Evolutionary conservation across 2,113 vertebrate genomes (phyloP), one percentile per base, ranked within the genome.

Genomic region (Propithecus coquereli): DNA sequence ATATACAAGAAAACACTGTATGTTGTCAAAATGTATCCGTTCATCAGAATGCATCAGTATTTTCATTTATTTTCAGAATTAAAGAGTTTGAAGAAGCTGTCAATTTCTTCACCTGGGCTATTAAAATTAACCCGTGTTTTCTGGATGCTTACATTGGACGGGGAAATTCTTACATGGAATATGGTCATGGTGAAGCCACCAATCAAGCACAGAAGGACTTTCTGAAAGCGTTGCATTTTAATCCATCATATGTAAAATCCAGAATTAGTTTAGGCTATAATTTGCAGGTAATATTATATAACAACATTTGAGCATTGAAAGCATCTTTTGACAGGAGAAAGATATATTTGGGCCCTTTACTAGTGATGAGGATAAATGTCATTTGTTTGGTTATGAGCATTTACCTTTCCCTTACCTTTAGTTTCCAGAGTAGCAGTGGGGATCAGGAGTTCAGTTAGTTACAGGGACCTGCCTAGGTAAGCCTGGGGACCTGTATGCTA

Each of bases 251-350:
- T 71, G 25, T 87, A 68, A 98, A 98, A 94, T 98, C 99, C 79
- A 99, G 99, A 97, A 97, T 99, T 93, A 98, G 96, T 91, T 97
- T 99, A 93, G 97, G 97, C 66, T 99, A 98, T 97, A 99, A 98
- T 92, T 98, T 99, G 76, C 98, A 99, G 99, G 99, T 99, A 98
- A 97, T 57, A 92, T 43, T 74, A 37, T 59, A 40, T 74, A 92
- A 81, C 27, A 87, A 40, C 11, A 63, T 61, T 70, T 87, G 37
- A 34, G 6, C 34, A 27, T 34, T 9, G 16, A 77, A 76, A 83
- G 8, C 6, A 66, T 23, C 52, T 65, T 95, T 84, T 87, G 37
- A 83, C 3, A 59, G 76, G 32, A 91, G 40, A 40, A 57, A 90
- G 40, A 65, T 89, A 3, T 63, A 50, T 87, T 94, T 90, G 74